Conservation (phyloP, 2,888 invertebrate species). For the Apotomis turbidana region DNA sequence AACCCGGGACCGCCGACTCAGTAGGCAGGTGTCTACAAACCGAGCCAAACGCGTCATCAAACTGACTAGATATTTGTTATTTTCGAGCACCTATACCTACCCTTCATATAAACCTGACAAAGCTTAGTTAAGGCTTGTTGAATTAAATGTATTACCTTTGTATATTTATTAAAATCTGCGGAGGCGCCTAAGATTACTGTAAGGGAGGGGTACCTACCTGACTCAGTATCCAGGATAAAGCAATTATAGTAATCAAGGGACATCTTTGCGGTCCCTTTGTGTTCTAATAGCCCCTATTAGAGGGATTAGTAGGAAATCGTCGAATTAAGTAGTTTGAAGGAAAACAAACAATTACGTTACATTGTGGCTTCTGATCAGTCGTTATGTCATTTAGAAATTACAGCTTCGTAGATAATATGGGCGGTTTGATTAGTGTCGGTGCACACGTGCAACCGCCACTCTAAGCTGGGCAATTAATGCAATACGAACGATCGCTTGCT, state of each 20-base stretch:
- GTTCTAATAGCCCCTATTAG: constrained; percentile 32
- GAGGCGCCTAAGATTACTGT: constrained; percentile 47
- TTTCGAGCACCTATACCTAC: no score
- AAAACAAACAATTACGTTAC: constrained; percentile 40
- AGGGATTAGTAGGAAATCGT: constrained; percentile 32
- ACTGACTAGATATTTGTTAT: no score
- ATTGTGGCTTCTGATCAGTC: constrained; percentile 33
- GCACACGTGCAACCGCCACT: background rate
- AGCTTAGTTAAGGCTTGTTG: no score
- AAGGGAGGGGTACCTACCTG: constrained; percentile 42
- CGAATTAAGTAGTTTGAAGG: constrained; percentile 27
- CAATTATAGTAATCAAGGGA: constrained; percentile 73
- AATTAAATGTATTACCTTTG: no score
- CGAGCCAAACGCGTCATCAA: no score
- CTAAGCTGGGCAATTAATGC: background rate
- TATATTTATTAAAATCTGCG: background rate
- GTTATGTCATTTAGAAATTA: constrained; percentile 36
- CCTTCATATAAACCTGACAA: no score
- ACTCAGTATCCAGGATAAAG: constrained; percentile 61
- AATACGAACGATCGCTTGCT: no score
- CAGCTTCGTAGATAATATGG: constrained; percentile 6
- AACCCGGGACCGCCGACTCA: no score
- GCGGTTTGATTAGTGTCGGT: background rate
- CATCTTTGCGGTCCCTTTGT: constrained; percentile 62
- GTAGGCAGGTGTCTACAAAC: no score